phyloP scores from a whole-genome alignment of 2,797 vertebrate genomes.

The Corythornis leucogaster region DNA sequence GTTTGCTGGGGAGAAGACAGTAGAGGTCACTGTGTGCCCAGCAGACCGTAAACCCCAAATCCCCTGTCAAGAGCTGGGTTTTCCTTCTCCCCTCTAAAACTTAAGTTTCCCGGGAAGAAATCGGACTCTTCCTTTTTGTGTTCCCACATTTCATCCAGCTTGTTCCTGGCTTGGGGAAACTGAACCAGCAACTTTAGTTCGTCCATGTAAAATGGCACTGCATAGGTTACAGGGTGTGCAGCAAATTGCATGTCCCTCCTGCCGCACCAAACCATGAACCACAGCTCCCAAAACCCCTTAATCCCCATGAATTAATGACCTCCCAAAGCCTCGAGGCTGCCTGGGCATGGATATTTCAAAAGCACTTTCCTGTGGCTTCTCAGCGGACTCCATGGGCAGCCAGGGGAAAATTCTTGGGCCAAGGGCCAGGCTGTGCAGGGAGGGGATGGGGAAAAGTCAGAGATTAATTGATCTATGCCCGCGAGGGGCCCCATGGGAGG shows the following conservation, averaged over 20 bases:
- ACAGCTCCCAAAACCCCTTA: background rate
- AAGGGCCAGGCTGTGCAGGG: background rate
- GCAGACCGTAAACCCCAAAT: background rate
- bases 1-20: conserved; percentile 1
- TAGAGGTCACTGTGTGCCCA: conserved; percentile 32
- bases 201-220: accelerated
- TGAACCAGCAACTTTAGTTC: background rate
- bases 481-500: accelerated
- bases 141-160: accelerated
- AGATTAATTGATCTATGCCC: background rate
- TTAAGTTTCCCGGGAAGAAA: accelerated
- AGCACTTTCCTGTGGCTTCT: background rate
- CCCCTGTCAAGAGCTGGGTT: accelerated
- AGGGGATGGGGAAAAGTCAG: background rate
- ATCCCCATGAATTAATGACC: background rate
- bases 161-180: background rate
- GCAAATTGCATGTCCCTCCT: accelerated
- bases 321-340: background rate
- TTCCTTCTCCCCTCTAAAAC: background rate
- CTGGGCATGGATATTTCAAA: background rate
- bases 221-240: background rate
- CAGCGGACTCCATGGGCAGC: background rate
- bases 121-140: background rate
- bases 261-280: accelerated
- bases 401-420: conserved; percentile 18